Conservation (phyloP, 1,140 invertebrate species). For the Drosophila dunni region DNA sequence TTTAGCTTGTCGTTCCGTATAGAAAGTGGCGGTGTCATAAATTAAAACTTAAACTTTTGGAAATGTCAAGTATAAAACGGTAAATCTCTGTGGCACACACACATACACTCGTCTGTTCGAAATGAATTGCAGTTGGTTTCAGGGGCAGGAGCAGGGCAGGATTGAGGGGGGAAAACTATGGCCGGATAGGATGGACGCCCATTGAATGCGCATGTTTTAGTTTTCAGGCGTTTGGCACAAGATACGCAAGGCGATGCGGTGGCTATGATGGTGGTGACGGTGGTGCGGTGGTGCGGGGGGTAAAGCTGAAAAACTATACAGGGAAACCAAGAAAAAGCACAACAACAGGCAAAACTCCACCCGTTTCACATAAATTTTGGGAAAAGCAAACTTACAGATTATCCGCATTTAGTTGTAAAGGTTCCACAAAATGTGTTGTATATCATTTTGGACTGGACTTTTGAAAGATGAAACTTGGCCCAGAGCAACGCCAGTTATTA, state of each 20-base stretch:
- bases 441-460: conserved; percentile 68
- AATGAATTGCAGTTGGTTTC: conserved; percentile 69
- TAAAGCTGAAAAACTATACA: conserved; percentile 63
- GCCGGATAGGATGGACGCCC: conserved; percentile 57
- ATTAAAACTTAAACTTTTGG: conserved; percentile 85
- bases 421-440: conserved; percentile 79
- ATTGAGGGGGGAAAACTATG: conserved; percentile 23
- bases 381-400: conserved; percentile 83
- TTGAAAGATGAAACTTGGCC: conserved; percentile 72
- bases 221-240: conserved; percentile 65
- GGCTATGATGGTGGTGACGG: background rate
- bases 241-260: conserved; percentile 16
- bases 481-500: conserved; percentile 14
- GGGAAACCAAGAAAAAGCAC: conserved; percentile 71
- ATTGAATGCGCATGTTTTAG: conserved; percentile 82
- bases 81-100: conserved; percentile 77
- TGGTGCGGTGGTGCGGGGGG: background rate
- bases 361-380: conserved; percentile 77
- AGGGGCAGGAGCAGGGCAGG: conserved; percentile 17
- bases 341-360: conserved; percentile 76
- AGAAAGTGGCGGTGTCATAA: conserved; percentile 84
- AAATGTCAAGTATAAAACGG: conserved; percentile 84
- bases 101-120: conserved; percentile 61
- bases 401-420: conserved; percentile 84
- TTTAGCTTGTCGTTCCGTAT: conserved; percentile 75